Percentiles rank a stretch among this genome's conserved stretches.
Conservation (phyloP, 2,797 vertebrate genomes). For the Oreochromis grahami region DNA sequence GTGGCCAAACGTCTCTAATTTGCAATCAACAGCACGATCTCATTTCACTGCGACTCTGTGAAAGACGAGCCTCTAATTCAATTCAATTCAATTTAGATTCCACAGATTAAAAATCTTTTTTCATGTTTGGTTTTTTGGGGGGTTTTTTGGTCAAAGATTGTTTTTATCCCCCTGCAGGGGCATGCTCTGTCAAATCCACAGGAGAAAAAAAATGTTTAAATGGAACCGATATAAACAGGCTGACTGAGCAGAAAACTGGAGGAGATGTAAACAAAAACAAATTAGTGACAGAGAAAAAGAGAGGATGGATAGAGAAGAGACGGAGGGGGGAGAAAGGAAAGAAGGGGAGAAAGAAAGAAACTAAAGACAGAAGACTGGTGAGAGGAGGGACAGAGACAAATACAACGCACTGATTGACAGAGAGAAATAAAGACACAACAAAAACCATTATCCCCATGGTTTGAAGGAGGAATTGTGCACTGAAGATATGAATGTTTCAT, state of each 20-base stretch:
- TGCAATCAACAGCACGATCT: slow-evolving; percentile 58
- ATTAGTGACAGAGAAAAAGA: slow-evolving; percentile 24
- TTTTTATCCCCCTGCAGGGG: slow-evolving; percentile 13
- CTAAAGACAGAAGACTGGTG: neutral
- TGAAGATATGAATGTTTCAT: neutral
- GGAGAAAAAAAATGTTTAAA: slow-evolving; percentile 26
- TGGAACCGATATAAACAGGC: slow-evolving; percentile 51
- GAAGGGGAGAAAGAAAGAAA: neutral
- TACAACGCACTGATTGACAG: neutral
- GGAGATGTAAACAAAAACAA: slow-evolving; percentile 34
- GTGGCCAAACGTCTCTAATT: slow-evolving; percentile 57
- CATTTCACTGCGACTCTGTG: slow-evolving; percentile 25
- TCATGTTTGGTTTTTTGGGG: neutral
- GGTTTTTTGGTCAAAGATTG: slow-evolving; percentile 7
- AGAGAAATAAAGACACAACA: neutral
- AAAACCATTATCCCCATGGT: neutral
- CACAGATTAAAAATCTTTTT: slow-evolving; percentile 38
- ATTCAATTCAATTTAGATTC: slow-evolving; percentile 46
- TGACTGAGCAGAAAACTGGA: slow-evolving; percentile 59
- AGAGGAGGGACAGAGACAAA: neutral
- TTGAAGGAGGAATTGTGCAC: neutral
- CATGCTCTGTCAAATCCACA: slow-evolving; percentile 40
- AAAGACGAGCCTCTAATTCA: slow-evolving; percentile 50
- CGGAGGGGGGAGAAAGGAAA: neutral
- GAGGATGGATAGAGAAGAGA: neutral